Base-by-base conservation (phyloP, 2,888 invertebrate genomes). In the Linnaemya vulpina region DNA sequence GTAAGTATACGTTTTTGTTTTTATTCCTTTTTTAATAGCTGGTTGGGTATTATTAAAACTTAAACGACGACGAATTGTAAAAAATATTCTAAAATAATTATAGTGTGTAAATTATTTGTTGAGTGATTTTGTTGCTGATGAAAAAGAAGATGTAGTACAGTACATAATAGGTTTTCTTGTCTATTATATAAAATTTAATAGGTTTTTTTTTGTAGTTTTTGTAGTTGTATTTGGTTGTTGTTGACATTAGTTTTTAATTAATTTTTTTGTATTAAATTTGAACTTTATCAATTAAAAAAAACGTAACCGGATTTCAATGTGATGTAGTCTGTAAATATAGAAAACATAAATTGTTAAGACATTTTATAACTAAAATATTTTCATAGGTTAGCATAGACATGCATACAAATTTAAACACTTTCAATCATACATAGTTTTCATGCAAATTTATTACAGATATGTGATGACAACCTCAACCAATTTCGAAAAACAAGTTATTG, bases 311-410 rank as follows among this genome's bases (percentile, higher is more conserved):
- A 85, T 88, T 87, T 90, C 90, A 91, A 89, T 91, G 90, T 88
- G 90, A 89, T 89, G 91, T 87, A 88, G 89, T 90, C 91, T 92
- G 91, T 87, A 92, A 91, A 87, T 88, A 89, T 67, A 86, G 25
- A 84, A 55, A 67, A 80, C 17, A 86, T 55, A 81, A 75, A 46
- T 74, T 78, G 81, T 78, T 55, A 73, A 46, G 40, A 84, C 68
- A 79, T 51, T 63, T 65, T 25, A 38, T 10, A 70, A 46, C n/a
- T 15, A 60, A 30, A 73, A 17, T 1, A 53, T 13, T 22, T 62
- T 62, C n/a, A 11, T 5, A 20, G 38, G 43, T 68, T 67, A 49
- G 17, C 25, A 17, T 55, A 20, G 49, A 46, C 60, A 67, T 7
- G 51, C 49, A 67, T 20, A 51, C 49, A 30, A 65, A 25, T 35